Conservation (phyloP, 2,888 invertebrate species). For the Cantharis nigra region DNA sequence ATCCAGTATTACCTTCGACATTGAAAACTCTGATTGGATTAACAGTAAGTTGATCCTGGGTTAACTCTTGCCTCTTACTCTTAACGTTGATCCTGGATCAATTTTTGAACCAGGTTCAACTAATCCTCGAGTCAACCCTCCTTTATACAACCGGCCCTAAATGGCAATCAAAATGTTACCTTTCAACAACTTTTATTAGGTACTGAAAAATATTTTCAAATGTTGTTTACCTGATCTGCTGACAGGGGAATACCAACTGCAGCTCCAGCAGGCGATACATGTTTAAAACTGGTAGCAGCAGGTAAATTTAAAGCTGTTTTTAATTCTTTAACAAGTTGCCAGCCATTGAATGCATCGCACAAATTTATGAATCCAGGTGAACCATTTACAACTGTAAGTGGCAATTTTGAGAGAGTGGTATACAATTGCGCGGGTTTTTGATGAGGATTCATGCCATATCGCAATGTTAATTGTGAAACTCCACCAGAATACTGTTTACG, state of each 20-base stretch:
- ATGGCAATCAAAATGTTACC: too few species aligned
- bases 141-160: too few species aligned
- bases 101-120: too few species aligned
- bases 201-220: too few species aligned
- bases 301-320: conserved; percentile 78
- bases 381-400: conserved; percentile 88
- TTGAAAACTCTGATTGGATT: too few species aligned
- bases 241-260: conserved; percentile 85
- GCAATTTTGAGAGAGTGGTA: conserved; percentile 77
- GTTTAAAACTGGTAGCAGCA: conserved; percentile 96
- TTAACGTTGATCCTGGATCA: too few species aligned
- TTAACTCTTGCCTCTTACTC: too few species aligned
- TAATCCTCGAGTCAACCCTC: too few species aligned
- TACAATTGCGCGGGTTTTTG: conserved; percentile 95
- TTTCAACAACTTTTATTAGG: too few species aligned
- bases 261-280: conserved; percentile 97
- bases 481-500: conserved; percentile 84
- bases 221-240: conserved; percentile 62
- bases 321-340: conserved; percentile 93
- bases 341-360: conserved; percentile 96
- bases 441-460: conserved; percentile 98
- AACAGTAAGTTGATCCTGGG: too few species aligned
- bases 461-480: conserved; percentile 78
- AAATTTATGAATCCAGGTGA: conserved; percentile 97
- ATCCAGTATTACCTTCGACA: too few species aligned